A percentile compares a stretch with the other conserved stretches of the same genome.
Evolutionary conservation across 2,888 invertebrate species (phyloP).

Genomic region (Quadroppia sp.): DNA sequence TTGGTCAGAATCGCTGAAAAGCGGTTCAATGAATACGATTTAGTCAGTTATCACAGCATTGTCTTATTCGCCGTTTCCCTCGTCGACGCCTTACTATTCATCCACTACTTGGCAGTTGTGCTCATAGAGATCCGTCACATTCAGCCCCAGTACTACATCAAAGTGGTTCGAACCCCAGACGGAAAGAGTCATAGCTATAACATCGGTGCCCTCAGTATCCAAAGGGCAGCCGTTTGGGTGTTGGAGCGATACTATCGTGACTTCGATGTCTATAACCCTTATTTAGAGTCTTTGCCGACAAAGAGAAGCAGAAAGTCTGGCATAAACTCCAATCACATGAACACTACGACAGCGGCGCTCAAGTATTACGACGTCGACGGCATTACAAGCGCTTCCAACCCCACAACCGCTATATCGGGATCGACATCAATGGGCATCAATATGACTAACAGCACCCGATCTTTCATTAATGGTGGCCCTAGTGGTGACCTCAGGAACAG

Average conservation of each 20-base stretch:
- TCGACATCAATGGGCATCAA: slow-evolving; percentile 40
- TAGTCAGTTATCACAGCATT: slow-evolving; percentile 71
- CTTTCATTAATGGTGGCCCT: slow-evolving; percentile 49
- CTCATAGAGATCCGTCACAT: slow-evolving; percentile 87
- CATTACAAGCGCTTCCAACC: slow-evolving; percentile 44
- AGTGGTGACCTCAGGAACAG: slow-evolving; percentile 60
- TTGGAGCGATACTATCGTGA: slow-evolving; percentile 92
- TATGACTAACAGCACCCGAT: slow-evolving; percentile 7
- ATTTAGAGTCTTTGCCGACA: slow-evolving; percentile 77
- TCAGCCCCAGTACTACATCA: slow-evolving; percentile 70
- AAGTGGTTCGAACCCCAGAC: slow-evolving; percentile 86
- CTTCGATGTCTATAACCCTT: slow-evolving; percentile 94
- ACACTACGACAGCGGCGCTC: slow-evolving; percentile 56
- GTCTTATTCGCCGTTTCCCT: slow-evolving; percentile 89
- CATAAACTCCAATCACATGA: slow-evolving; percentile 29
- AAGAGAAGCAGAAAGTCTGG: slow-evolving; percentile 41
- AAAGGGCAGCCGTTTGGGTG: slow-evolving; percentile 90
- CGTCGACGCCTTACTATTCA: slow-evolving; percentile 86
- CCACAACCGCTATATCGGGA: slow-evolving; percentile 10
- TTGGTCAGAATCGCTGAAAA: slow-evolving; percentile 69
- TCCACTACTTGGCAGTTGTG: slow-evolving; percentile 89
- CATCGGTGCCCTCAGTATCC: slow-evolving; percentile 80
- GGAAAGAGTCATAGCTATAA: slow-evolving; percentile 82
- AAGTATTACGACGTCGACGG: slow-evolving; percentile 97
- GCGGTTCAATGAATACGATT: slow-evolving; percentile 49